Evolutionary conservation across 53 echinoderm and acorn worm species (phyloP), one percentile per base, ranked within the genome.

Genomic region (Arbacia lixula): DNA sequence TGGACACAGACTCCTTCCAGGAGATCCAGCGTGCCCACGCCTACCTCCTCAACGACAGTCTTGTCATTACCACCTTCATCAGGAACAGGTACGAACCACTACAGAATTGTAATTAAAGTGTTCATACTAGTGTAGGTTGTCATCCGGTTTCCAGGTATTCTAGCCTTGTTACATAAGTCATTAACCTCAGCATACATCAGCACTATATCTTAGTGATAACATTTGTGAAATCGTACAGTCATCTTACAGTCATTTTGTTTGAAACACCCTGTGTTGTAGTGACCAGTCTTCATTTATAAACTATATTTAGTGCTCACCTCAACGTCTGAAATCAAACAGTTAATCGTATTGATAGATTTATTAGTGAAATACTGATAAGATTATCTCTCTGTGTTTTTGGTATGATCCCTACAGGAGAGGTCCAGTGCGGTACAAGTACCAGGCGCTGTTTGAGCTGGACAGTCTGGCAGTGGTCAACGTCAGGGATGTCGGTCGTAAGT

Each of bases 401-500:
- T n/a, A n/a, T n/a, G n/a, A n/a, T n/a, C n/a, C n/a, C n/a, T 51
- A 32, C 72, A 94, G 98, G 41, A 76, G 98, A 72, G 98, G 98
- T 17, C 98, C 98, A 41, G 92, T 97, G 40, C 53, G 94, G 51
- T 97, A 92, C 65, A 97, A 97, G 66, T 97, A 89, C 71, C 98
- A 94, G 68, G 89, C 90, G 21, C 55, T 97, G 55, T 97, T 91
- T 86, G 98, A 97, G 46, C 53, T 97, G 63, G 98, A 97, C 90
- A 97, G 91, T 57, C 82, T 97, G 3, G 98, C 98, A 33, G 94
- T 97, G n/a, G 98, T 97, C 5, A 97, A 97, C 52, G 94, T 93
- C 49, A 85, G 98, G 58, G 98, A 97, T 84, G 92, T 97, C 66
- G 93, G 92, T 43, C 88, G 97, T 96, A 92, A 93, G 97, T 96